phyloP scores from a whole-genome alignment of 2,888 invertebrate genomes.

The Kuschelorhynchus macadamiae region DNA sequence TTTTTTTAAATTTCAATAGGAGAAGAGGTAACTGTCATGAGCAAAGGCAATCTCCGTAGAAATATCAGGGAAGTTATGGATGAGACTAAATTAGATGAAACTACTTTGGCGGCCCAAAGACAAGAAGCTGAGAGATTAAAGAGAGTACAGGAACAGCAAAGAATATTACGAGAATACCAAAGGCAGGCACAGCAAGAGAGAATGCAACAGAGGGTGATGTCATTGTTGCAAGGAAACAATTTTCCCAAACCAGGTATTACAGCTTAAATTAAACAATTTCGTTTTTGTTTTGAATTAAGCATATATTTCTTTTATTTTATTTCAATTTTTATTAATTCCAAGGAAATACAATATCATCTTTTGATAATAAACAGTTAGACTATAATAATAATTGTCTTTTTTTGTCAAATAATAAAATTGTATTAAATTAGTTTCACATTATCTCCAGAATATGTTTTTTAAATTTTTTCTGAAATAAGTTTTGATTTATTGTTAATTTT shows the following conservation, averaged over 20 bases:
- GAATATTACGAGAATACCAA: slow-evolving; percentile 85
- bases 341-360: too few relatives aligned
- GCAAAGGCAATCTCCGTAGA: slow-evolving; percentile 75
- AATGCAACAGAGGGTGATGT: slow-evolving; percentile 80
- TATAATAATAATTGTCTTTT: too few relatives aligned
- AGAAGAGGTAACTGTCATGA: slow-evolving; percentile 56
- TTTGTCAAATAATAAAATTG: too few relatives aligned
- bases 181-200: slow-evolving; percentile 83
- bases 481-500: too few relatives aligned
- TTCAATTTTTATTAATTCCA: too few relatives aligned
- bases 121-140: slow-evolving; percentile 92
- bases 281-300: neutral
- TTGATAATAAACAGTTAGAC: too few relatives aligned
- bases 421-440: too few relatives aligned
- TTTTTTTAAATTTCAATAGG: slow-evolving; percentile 54
- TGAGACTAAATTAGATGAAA: slow-evolving; percentile 92
- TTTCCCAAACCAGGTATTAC: slow-evolving; percentile 65
- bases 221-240: slow-evolving; percentile 79
- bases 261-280: neutral
- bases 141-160: slow-evolving; percentile 88
- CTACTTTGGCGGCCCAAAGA: slow-evolving; percentile 91
- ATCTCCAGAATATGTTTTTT: too few relatives aligned
- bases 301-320: neutral
- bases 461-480: too few relatives aligned
- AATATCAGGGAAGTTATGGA: slow-evolving; percentile 95